phyloP scores from a whole-genome alignment of 2,888 invertebrate genomes.

The Apamea crenata region DNA sequence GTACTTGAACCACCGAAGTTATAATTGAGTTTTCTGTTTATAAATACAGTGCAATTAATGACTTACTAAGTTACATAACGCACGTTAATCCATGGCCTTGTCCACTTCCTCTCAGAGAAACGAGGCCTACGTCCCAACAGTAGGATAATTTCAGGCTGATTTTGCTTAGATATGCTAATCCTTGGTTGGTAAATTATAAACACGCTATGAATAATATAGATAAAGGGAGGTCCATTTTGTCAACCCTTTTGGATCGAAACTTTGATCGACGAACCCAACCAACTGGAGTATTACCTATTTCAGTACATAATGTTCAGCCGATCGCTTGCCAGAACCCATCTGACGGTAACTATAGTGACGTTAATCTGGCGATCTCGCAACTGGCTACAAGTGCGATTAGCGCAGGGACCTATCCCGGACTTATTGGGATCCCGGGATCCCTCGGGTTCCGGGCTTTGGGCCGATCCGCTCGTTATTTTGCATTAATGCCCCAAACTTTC shows the following conservation, averaged over 20 bases:
- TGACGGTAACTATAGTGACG: constrained; percentile 62
- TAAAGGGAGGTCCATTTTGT: not conserved
- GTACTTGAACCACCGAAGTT: not conserved
- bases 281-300: constrained; percentile 13
- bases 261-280: constrained; percentile 8
- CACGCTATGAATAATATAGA: constrained; percentile 27
- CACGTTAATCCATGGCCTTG: not conserved
- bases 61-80: not conserved
- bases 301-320: constrained; percentile 4
- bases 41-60: not conserved
- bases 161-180: not conserved
- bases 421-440: constrained; percentile 72
- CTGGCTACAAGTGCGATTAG: constrained; percentile 83
- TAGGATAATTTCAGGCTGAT: not conserved
- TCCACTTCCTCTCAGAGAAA: not conserved
- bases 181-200: not conserved
- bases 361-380: constrained; percentile 80
- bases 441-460: constrained; percentile 76
- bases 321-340: constrained; percentile 33
- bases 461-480: constrained; percentile 86
- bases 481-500: constrained; percentile 86
- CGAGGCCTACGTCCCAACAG: not conserved
- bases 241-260: constrained; percentile 18
- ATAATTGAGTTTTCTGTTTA: not conserved
- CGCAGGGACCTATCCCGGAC: constrained; percentile 74